Evolutionary conservation across 2,888 invertebrate genomes (phyloP), one percentile per base, ranked within the genome.

Genomic region (Drosophila macrothrix): DNA sequence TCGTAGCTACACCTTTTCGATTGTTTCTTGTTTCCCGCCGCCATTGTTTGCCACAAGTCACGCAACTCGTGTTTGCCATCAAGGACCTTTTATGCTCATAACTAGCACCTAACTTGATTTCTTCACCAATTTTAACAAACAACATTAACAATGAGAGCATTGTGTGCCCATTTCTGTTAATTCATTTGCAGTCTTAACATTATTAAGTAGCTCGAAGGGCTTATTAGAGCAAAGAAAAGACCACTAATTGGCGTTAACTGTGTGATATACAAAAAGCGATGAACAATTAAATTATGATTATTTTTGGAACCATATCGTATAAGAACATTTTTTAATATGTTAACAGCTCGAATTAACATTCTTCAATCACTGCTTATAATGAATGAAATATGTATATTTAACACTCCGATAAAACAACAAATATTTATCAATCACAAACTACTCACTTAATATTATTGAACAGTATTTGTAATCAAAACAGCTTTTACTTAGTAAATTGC

Each of bases 21-120:
- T 82, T 82, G 81, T 67, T 59, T 33, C 54, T 31, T 59, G 16
- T 29, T 50, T 19, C 10, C 49, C 19, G 49, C 28, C 29, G 37
- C 62, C 68, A 67, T 77, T 84, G 82, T 82, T 87, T 73, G 82
- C 74, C 73, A 74, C 80, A 76, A 89, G 82, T 76, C 88, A 80
- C 62, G 76, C 77, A 71, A 78, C 66, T 84, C 84, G 69, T 74
- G 78, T 50, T 64, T 41, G 41, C 14, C 41, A 70, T 55, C 64
- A 54, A 52, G 58, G 53, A 60, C 62, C 73, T 67, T 77, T 72
- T 67, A 69, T 67, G 79, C 82, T 58, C 73, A 81, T 77, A 79
- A 81, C 78, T 79, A 81, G 78, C 59, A 41, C 69, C 63, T 67
- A 82, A 78, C 71, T 70, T 67, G 58, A 80, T 83, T 83, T 73